These are phyloP conservation scores for Jaculus jaculus DNA, from an alignment of 2,113 vertebrate species.

Conservation along the genomic window DNA sequence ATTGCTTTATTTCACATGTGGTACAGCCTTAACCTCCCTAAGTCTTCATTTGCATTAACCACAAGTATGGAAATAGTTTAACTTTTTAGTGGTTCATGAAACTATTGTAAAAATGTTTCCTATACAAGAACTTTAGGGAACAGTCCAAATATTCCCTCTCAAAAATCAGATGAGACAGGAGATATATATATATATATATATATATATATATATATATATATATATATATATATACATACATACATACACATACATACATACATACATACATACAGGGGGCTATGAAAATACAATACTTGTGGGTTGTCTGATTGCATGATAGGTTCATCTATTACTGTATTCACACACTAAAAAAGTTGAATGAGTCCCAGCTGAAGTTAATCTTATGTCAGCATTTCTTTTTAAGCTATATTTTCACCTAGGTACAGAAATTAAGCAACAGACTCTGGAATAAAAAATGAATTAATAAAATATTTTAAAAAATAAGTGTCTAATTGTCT, in stretches of 20 bases:
- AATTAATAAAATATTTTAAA: not conserved
- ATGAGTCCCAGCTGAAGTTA: not conserved
- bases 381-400: not conserved
- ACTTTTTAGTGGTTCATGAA: not conserved
- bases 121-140: not conserved
- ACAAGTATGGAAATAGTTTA: not conserved
- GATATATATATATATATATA: no score
- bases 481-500: not conserved
- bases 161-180: not conserved
- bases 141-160: not conserved
- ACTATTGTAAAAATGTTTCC: not conserved
- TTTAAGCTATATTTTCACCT: not conserved
- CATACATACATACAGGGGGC: no score
- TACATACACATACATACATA: no score
- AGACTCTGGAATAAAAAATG: not conserved
- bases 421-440: not conserved
- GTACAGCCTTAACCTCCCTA: rapidly evolving
- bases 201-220: no score
- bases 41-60: not conserved
- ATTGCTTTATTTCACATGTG: rapidly evolving
- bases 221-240: no score
- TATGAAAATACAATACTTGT: not conserved
- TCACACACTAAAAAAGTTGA: no score
- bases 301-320: not conserved
- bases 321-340: not conserved